A percentile compares a stretch with the other conserved stretches of the same genome.
Evolutionary conservation across 2,113 vertebrate genomes (phyloP).

Genomic region (Pycnonotus jocosus): DNA sequence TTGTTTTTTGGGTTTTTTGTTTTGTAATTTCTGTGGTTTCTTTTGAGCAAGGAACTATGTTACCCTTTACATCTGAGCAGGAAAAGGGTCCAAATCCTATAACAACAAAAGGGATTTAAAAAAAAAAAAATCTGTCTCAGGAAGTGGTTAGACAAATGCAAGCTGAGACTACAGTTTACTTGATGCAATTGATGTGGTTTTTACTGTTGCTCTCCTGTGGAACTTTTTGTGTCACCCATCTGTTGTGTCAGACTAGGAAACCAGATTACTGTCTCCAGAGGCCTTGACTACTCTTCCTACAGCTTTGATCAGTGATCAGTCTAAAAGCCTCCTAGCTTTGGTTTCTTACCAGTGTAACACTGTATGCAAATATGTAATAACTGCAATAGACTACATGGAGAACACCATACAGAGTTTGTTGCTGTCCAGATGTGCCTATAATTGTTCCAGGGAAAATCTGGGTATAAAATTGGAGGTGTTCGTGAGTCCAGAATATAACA

Average conservation of each 20-base stretch:
- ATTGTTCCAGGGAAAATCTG: neutral
- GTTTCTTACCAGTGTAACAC: neutral
- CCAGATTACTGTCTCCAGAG: neutral
- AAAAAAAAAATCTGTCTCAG: neutral
- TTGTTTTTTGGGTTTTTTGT: neutral
- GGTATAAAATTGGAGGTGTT: neutral
- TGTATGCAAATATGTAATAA: neutral
- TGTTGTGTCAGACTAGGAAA: neutral
- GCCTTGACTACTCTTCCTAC: neutral
- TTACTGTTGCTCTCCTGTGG: neutral
- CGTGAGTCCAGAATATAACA: neutral
- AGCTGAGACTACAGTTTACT: neutral
- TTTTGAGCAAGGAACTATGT: neutral
- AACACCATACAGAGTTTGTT: neutral
- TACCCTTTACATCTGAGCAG: neutral
- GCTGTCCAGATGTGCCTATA: neutral
- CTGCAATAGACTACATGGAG: neutral
- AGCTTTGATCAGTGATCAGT: neutral
- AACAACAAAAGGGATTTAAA: neutral
- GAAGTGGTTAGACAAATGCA: neutral
- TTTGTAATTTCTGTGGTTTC: neutral
- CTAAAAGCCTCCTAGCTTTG: neutral
- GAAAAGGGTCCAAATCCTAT: neutral
- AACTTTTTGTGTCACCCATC: neutral
- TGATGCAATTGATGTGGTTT: neutral